Evolutionary conservation across 2,888 invertebrate genomes (phyloP).

Genomic region (Notocelia uddmanniana): DNA sequence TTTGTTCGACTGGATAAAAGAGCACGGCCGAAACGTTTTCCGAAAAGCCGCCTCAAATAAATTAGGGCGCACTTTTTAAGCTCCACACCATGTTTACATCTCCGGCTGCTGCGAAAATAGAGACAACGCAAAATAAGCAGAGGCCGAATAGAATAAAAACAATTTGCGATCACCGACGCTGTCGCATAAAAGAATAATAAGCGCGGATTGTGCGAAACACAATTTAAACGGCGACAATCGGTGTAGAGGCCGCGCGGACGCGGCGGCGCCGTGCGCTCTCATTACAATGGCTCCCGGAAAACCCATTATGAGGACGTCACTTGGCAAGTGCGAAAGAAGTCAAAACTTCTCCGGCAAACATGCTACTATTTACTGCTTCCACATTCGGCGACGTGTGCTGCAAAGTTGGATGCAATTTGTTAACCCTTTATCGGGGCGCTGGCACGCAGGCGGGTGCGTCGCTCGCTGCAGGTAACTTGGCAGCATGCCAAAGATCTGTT

Average conservation of each 20-base stretch:
- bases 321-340: slow-evolving; percentile 77
- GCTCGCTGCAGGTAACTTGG: slow-evolving; percentile 79
- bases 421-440: slow-evolving; percentile 75
- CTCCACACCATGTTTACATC: slow-evolving; percentile 68
- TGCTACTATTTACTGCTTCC: slow-evolving; percentile 79
- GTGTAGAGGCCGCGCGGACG: slow-evolving; percentile 59
- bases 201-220: slow-evolving; percentile 71
- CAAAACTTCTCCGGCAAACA: slow-evolving; percentile 78
- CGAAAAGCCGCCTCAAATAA: slow-evolving; percentile 74
- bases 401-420: slow-evolving; percentile 81
- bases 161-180: slow-evolving; percentile 59
- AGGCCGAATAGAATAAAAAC: slow-evolving; percentile 65
- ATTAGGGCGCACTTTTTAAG: slow-evolving; percentile 76
- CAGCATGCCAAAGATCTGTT: slow-evolving; percentile 82
- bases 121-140: slow-evolving; percentile 66
- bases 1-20: slow-evolving; percentile 78
- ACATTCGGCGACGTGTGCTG: slow-evolving; percentile 79
- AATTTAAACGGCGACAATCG: slow-evolving; percentile 80
- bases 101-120: slow-evolving; percentile 68
- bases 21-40: slow-evolving; percentile 73
- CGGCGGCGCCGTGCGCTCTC: slow-evolving; percentile 50
- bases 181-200: slow-evolving; percentile 74
- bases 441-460: slow-evolving; percentile 50
- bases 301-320: slow-evolving; percentile 77
- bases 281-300: slow-evolving; percentile 67